Conservation (phyloP, 2,113 vertebrate species). For the Pungitius pungitius region DNA sequence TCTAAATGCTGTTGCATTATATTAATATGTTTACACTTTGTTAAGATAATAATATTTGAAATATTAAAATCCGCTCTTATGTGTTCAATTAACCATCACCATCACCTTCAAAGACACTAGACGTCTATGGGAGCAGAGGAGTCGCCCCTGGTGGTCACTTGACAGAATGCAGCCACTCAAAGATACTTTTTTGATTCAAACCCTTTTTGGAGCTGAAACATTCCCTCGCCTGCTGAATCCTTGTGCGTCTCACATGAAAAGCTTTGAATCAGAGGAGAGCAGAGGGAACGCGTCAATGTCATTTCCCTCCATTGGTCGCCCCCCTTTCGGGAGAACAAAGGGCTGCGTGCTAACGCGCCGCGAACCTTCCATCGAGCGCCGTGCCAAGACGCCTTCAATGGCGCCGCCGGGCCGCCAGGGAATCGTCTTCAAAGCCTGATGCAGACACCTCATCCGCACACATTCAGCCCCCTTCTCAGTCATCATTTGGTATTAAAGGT, state of each 20-base stretch:
- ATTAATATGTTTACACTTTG: background rate
- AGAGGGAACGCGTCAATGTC: constrained; percentile 53
- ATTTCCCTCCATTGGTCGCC: constrained; percentile 60
- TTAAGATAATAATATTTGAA: background rate
- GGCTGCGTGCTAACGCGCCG: constrained; percentile 60
- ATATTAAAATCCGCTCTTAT: too few relatives aligned
- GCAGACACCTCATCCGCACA: constrained; percentile 67
- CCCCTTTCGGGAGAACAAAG: constrained; percentile 69
- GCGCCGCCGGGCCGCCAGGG: constrained; percentile 54
- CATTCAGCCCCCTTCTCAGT: constrained; percentile 54
- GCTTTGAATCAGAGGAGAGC: constrained; percentile 45
- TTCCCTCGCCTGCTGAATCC: constrained; percentile 12
- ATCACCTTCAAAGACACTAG: too few relatives aligned
- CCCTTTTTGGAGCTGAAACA: background rate
- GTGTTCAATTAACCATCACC: background rate
- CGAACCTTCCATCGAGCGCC: constrained; percentile 53
- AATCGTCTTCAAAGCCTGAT: constrained; percentile 66
- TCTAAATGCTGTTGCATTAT: background rate
- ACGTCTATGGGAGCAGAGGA: background rate
- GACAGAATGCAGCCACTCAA: background rate
- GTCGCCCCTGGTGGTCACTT: background rate
- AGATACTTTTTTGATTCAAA: background rate
- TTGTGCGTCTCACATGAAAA: constrained; percentile 33
- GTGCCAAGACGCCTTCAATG: constrained; percentile 66
- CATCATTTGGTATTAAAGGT: constrained; percentile 59